Evolutionary conservation across 1,140 invertebrate species (phyloP).

Genomic region (Camponotus pennsylvanicus): DNA sequence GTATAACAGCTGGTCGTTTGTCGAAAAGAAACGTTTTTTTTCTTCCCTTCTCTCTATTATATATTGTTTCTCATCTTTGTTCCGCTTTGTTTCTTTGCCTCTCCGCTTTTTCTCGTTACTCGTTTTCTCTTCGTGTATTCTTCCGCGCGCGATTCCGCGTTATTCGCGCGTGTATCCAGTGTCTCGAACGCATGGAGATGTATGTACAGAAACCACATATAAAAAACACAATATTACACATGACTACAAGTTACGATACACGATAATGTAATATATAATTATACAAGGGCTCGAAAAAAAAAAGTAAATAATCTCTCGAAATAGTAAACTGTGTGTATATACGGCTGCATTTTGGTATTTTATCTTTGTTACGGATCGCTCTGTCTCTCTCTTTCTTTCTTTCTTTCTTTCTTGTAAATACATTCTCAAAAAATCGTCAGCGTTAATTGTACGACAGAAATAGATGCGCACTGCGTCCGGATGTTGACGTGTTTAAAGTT

Average conservation of each 20-base stretch:
- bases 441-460: slow-evolving; percentile 76
- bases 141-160: slow-evolving; percentile 64
- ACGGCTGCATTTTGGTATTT: slow-evolving; percentile 73
- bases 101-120: slow-evolving; percentile 6
- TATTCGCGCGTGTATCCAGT: slow-evolving; percentile 68
- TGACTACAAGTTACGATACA: slow-evolving; percentile 70
- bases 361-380: slow-evolving; percentile 58
- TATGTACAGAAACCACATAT: slow-evolving; percentile 74
- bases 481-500: slow-evolving; percentile 75
- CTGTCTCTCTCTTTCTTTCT: slow-evolving; percentile 12
- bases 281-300: slow-evolving; percentile 70
- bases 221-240: slow-evolving; percentile 70
- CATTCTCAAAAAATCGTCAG: slow-evolving; percentile 71
- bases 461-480: slow-evolving; percentile 68
- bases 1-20: slow-evolving; percentile 69
- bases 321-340: slow-evolving; percentile 70
- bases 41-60: slow-evolving; percentile 14
- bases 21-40: slow-evolving; percentile 59
- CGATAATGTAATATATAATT: slow-evolving; percentile 73
- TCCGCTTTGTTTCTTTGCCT: slow-evolving; percentile 16
- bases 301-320: slow-evolving; percentile 73
- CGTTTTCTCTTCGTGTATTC: slow-evolving; percentile 38
- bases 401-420: slow-evolving; percentile 51
- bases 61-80: slow-evolving; percentile 5
- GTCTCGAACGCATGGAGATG: slow-evolving; percentile 68